Base-by-base conservation (phyloP, 2,797 vertebrate genomes). In the Cyclopterus lumpus region DNA sequence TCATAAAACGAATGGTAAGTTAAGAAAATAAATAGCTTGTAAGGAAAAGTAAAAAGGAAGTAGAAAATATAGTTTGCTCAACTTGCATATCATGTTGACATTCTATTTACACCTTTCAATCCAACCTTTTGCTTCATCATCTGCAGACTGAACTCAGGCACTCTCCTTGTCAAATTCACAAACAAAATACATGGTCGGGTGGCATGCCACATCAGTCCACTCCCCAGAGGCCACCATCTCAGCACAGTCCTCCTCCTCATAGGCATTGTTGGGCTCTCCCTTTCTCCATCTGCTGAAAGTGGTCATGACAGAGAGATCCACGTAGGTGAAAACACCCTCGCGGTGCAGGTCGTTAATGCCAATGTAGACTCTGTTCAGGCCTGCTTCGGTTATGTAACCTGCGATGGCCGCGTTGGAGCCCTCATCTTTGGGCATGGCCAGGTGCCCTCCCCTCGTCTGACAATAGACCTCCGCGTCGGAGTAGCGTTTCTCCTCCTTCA, bases 361-460 rank as follows among this genome's bases (percentile, higher is more conserved):
- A 3, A 99, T 97, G 91, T 98, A 99, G 84, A 97, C 96, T 18
- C 98, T 94, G 72, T 82, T 95, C 83, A 99, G 96, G 75, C 97
- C 97, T 0, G 96, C 97, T 46, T 97, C 96, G 0, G 92, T 92
- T 87, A 99, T 93, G 94, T 99, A 99, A 0, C 93, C 92, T 0
- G 97, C 97, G 8, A 99, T 93, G 58, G 96, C 94, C 1, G 79
- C 79, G 68, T 99, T 99, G 93, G 97, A 91, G 7, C 86, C 92
- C 82, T 97, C 96, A 12, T 99, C 97, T 86, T 97, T 98, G 63
- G 98, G 98, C 98, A 99, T 99, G 92, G 94, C 94, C 91, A 99
- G 94, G 18, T 95, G 96, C 81, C 98, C 98, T 62, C 98, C 98
- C 80, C 97, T 95, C 63, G 94, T 95, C 20, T 97, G 97, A 84